phyloP scores from a whole-genome alignment of 2,113 vertebrate species.

The Brachyistius frenatus region DNA sequence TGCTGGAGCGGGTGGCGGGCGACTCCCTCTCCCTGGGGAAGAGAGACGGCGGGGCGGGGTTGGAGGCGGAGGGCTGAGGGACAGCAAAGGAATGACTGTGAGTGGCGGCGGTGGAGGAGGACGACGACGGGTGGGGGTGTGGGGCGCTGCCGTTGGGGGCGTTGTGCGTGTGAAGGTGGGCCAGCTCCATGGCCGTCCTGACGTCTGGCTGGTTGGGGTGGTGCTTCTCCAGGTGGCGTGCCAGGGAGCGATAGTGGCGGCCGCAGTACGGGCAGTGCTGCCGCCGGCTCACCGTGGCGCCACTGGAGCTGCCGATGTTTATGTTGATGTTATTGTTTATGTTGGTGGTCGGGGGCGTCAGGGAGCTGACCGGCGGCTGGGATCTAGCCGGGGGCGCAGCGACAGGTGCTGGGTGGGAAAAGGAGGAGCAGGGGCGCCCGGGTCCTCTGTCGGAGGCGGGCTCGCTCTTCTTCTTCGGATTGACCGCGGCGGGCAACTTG shows the following conservation, averaged over 20 bases:
- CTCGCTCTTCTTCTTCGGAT: conserved; percentile 72
- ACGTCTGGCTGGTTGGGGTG: conserved; percentile 84
- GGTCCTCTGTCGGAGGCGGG: conserved; percentile 67
- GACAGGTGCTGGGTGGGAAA: conserved; percentile 67
- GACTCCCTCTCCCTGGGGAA: conserved; percentile 79
- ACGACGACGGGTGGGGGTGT: conserved; percentile 58
- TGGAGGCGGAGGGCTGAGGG: conserved; percentile 73
- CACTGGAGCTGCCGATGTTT: conserved; percentile 80
- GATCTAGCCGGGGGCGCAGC: conserved; percentile 50
- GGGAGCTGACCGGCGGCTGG: conserved; percentile 60
- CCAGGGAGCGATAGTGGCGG: conserved; percentile 83
- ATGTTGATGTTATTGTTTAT: conserved; percentile 88
- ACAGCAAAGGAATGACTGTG: conserved; percentile 76
- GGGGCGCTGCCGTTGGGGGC: conserved; percentile 68
- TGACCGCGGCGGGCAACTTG: conserved; percentile 60
- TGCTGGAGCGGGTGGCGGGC: conserved; percentile 52
- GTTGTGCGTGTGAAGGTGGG: conserved; percentile 68
- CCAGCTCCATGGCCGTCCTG: conserved; percentile 82
- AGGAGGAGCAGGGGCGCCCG: conserved; percentile 79
- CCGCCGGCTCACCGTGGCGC: conserved; percentile 67
- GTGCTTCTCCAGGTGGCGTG: conserved; percentile 85
- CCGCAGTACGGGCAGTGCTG: conserved; percentile 85
- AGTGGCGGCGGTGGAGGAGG: conserved; percentile 53
- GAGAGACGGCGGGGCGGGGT: conserved; percentile 67
- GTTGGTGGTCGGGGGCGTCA: conserved; percentile 80